phyloP scores from a whole-genome alignment of 2,797 vertebrate genomes.

The Tragopan temminckii region DNA sequence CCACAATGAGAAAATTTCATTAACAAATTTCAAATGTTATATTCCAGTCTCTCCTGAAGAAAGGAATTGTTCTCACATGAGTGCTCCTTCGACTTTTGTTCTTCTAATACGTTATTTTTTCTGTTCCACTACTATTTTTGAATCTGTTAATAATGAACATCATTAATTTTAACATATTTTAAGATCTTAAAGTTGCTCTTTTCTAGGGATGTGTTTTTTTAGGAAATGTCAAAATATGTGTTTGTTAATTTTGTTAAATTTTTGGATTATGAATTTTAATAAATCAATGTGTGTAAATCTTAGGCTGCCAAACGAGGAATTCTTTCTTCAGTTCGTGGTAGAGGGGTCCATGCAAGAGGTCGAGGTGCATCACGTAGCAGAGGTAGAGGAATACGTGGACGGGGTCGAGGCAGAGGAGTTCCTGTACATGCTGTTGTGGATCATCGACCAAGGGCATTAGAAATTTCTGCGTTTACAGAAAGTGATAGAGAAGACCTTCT shows the following conservation, averaged over 20 bases:
- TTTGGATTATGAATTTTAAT: neutral
- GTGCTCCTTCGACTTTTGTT: neutral
- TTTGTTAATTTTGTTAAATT: neutral
- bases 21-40: no score
- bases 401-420: constrained; percentile 88
- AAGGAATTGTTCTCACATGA: no score
- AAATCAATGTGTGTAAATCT: neutral
- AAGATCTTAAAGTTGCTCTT: neutral
- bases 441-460: constrained; percentile 91
- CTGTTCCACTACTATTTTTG: neutral
- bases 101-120: neutral
- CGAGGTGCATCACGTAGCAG: constrained; percentile 87
- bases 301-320: constrained; percentile 97
- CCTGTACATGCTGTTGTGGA: constrained; percentile 91
- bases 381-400: constrained; percentile 87
- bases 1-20: no score
- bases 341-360: constrained; percentile 87
- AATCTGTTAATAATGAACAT: neutral
- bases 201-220: neutral
- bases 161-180: neutral
- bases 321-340: constrained; percentile 87
- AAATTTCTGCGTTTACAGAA: constrained; percentile 92
- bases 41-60: no score
- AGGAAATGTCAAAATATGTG: neutral
- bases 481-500: constrained; percentile 91